Evolutionary conservation across 2,888 invertebrate species (phyloP).

Genomic region (Trimorus sp.): DNA sequence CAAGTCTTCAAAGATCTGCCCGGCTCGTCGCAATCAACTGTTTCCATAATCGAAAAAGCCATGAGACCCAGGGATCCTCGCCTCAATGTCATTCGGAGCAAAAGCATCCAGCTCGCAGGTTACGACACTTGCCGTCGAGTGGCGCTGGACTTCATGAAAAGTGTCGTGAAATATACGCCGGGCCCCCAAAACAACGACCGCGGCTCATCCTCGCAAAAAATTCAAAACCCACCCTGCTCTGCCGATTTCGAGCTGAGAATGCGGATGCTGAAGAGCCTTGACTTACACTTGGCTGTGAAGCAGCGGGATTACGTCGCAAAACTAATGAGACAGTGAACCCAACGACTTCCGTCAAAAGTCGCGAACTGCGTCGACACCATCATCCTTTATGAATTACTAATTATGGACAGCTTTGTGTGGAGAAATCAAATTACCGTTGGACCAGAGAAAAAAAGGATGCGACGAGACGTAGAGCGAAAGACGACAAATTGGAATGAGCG

Average conservation of each 20-base stretch:
- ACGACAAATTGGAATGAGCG: no score
- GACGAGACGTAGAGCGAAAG: no score
- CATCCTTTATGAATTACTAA: no score
- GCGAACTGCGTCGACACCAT: no score
- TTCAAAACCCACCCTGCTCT: not conserved
- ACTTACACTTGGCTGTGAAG: slow-evolving; percentile 77
- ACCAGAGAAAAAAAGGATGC: no score
- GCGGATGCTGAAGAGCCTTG: slow-evolving; percentile 76
- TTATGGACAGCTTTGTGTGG: no score
- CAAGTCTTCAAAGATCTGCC: slow-evolving; percentile 78
- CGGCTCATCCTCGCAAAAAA: slow-evolving; percentile 31
- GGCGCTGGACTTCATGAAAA: slow-evolving; percentile 76
- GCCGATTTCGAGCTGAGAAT: slow-evolving; percentile 50
- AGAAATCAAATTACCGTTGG: no score
- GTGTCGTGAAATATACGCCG: slow-evolving; percentile 68
- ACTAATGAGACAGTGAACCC: slow-evolving; percentile 74
- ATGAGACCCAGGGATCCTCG: slow-evolving; percentile 68
- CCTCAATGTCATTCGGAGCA: slow-evolving; percentile 71
- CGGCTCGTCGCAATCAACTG: slow-evolving; percentile 71
- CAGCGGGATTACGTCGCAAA: slow-evolving; percentile 77
- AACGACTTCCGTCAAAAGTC: not conserved
- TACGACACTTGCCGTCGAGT: slow-evolving; percentile 77
- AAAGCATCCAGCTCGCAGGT: slow-evolving; percentile 74
- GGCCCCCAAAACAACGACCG: slow-evolving; percentile 30
- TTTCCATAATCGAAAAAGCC: slow-evolving; percentile 71